Conservation (phyloP, 2,888 invertebrate genomes). For the Orthonychiurus folsomi region DNA sequence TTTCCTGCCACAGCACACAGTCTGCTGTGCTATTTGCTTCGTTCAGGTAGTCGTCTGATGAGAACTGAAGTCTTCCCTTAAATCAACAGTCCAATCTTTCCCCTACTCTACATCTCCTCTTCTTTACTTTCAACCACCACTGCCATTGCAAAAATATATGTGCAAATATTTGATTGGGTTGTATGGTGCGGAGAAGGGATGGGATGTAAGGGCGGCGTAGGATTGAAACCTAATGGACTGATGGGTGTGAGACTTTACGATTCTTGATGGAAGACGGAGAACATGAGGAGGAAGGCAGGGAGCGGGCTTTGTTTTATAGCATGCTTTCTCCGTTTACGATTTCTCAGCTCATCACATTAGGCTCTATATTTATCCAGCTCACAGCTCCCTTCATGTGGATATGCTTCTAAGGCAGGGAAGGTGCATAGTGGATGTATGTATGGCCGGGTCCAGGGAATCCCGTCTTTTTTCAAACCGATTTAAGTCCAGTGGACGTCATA, state of each 20-base stretch:
- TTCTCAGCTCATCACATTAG: constrained; percentile 1
- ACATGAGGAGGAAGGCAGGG: background rate
- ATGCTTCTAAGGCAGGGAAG: too few relatives aligned
- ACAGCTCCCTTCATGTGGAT: too few relatives aligned
- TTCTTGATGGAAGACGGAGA: background rate
- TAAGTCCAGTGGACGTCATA: too few relatives aligned
- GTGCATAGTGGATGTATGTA: too few relatives aligned
- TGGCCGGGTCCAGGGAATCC: too few relatives aligned
- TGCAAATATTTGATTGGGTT: background rate
- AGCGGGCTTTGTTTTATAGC: background rate
- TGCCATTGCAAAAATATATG: background rate
- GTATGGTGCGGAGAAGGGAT: background rate
- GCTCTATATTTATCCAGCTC: too few relatives aligned
- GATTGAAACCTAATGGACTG: background rate
- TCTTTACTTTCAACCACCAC: too few relatives aligned
- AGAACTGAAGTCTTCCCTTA: too few relatives aligned
- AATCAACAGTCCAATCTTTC: background rate
- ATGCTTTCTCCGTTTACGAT: background rate
- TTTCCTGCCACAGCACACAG: too few relatives aligned
- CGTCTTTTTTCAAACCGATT: too few relatives aligned
- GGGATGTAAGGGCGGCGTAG: background rate
- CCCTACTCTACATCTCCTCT: background rate
- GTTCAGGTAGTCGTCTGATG: too few relatives aligned
- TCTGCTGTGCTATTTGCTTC: too few relatives aligned
- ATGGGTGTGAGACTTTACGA: background rate